Conservation (phyloP, 1,140 invertebrate species). For the Glomeris maerens region DNA sequence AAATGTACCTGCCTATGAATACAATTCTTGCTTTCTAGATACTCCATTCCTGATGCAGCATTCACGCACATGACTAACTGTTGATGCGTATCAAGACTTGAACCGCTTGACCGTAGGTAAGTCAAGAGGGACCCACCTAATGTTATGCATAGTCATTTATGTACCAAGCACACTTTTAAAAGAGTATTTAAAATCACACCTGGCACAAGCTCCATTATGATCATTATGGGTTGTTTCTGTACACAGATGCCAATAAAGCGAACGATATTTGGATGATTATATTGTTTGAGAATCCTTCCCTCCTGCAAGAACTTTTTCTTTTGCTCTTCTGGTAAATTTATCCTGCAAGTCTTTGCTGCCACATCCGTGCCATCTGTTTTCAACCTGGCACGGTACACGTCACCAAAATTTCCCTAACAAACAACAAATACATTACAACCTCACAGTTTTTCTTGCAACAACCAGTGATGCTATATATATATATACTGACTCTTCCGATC, state of each 20-base stretch:
- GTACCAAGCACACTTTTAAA: conserved; percentile 1
- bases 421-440: conserved; percentile 6
- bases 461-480: not conserved
- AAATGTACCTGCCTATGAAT: conserved; percentile 51
- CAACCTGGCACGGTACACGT: conserved; percentile 82
- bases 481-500: conserved; percentile 66
- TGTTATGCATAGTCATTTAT: conserved; percentile 8
- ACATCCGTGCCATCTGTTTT: conserved; percentile 69
- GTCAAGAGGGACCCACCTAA: conserved; percentile 78
- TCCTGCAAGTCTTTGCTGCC: conserved; percentile 89
- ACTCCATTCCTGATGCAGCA: conserved; percentile 86
- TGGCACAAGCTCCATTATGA: conserved; percentile 94
- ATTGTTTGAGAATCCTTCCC: conserved; percentile 87
- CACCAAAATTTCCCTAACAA: conserved; percentile 85
- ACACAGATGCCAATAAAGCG: conserved; percentile 95
- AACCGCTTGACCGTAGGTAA: conserved; percentile 64
- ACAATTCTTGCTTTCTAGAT: conserved; percentile 89
- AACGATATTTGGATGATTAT: conserved; percentile 92
- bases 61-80: conserved; percentile 83
- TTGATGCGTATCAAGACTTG: conserved; percentile 49
- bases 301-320: conserved; percentile 93
- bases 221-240: conserved; percentile 96
- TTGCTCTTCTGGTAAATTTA: conserved; percentile 85
- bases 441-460: not conserved
- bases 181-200: conserved; percentile 38